Evolutionary conservation across 2,888 invertebrate species (phyloP), one percentile per base, ranked within the genome.

Genomic region (Biston betularia): DNA sequence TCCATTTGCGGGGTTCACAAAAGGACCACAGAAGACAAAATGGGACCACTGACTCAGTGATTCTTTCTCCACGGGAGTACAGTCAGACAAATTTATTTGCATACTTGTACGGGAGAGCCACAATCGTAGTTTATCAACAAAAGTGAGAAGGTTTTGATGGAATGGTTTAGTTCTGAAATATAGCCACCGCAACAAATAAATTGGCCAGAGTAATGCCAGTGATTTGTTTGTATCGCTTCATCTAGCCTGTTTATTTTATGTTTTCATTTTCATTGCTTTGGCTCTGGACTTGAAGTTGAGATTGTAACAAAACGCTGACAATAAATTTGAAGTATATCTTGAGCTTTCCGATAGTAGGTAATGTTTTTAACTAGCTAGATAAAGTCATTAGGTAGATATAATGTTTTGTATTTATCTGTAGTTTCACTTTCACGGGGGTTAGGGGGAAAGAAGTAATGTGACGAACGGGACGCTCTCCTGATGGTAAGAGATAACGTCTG

Each of bases 1-100:
- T 76, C 81, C 80, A 80, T 83, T 84, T 81, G 82, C 78, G 76
- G 74, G 70, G 75, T 67, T 78, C 76, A 76, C 80, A 85, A 84
- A 86, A 83, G 80, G 81, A 79, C 75, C 75, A 79, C 77, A 72
- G 71, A 78, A 70, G 79, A 77, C 70, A 75, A 80, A 77, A 79
- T 81, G 75, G 82, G 78, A 68, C 72, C 64, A 68, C 72, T 71
- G 70, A 65, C 63, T 72, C 70, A 66, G 68, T 72, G 68, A 69
- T 69, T 56, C 65, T 59, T 62, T 66, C 59, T 53, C 55, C 63
- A 34, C 49, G 65, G 49, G 54, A 48, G 45, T 56, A 45, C 53
- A 46, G 50, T 60, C n/a, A 9, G n/a, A 42, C 42, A 12, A 12
- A 15, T 9, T 54, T 33, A n/a, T 24, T 2, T 11, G 24, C 12